Evolutionary conservation across 1,140 invertebrate genomes (phyloP), one percentile per base, ranked within the genome.

Genomic region (Calephelis nemesis): DNA sequence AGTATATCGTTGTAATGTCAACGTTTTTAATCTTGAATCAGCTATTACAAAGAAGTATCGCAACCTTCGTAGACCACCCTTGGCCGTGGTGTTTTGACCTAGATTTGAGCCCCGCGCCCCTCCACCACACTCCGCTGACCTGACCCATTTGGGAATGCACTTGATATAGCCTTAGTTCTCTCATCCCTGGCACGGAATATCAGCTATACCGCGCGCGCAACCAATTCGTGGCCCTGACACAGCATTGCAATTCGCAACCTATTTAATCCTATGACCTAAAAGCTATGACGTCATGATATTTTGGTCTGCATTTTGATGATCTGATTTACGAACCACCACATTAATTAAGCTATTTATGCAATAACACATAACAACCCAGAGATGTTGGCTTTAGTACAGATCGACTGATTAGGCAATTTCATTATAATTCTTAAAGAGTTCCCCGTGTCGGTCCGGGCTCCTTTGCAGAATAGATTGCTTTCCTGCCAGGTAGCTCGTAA

Each of bases 21-120:
- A 58, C 52, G 11, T 58, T 58, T 58, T 58, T 58, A 30, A 58
- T 58, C 19, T 6, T 39, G 19, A 58, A 58, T 58, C 52, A 58
- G 30, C 52, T 58, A 58, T 48, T 73, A 87, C 82, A 87, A 84
- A 89, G 81, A 75, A 84, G 65, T 73, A 80, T 65, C 65, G 71
- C 87, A 89, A 91, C 88, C 88, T 89, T 91, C 83, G 81, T 69
- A 76, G 78, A 78, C 79, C 84, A 89, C 88, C 88, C 88, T 91
- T 91, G 88, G 88, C 88, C 87, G 82, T 91, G 88, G 84, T 86
- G 75, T 73, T 85, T 77, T 69, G 85, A 89, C 85, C 88, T 84
- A 87, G 82, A 81, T 89, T 69, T 66, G 70, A 60, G 60, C 73
- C 68, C 73, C 68, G 73, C 68, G 65, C 47, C 71, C 73, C 65